These are phyloP conservation scores for Drosophila auraria DNA, from an alignment of 1,140 invertebrate species.

Conservation along the genomic window DNA sequence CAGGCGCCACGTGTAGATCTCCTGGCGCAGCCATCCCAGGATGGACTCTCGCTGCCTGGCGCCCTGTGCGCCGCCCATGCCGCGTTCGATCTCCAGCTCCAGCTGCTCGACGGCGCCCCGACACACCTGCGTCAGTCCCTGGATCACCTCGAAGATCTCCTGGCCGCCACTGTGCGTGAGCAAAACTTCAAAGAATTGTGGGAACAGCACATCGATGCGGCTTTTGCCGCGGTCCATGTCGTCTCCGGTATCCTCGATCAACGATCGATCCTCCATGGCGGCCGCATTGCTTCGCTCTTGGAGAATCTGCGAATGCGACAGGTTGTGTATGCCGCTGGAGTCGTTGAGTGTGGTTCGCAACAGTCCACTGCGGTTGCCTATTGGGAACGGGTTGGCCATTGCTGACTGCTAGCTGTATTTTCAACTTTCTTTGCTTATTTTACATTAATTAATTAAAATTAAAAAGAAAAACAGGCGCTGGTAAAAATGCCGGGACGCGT, in stretches of 20 bases:
- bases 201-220: constrained; percentile 86
- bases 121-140: constrained; percentile 87
- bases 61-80: constrained; percentile 44
- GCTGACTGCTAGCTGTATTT: not conserved
- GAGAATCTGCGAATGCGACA: constrained; percentile 49
- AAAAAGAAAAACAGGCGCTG: constrained; percentile 39
- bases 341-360: constrained; percentile 41
- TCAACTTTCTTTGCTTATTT: not conserved
- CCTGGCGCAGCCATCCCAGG: constrained; percentile 89
- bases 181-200: constrained; percentile 87
- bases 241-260: constrained; percentile 41
- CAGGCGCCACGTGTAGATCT: constrained; percentile 95
- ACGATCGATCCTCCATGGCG: constrained; percentile 23
- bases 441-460: constrained; percentile 9
- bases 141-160: constrained; percentile 87
- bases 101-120: constrained; percentile 85
- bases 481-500: constrained; percentile 63
- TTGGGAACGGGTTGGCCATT: constrained; percentile 41
- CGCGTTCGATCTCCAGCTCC: constrained; percentile 65
- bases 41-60: constrained; percentile 49
- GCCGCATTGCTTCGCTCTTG: constrained; percentile 33
- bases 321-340: constrained; percentile 22
- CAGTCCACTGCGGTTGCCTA: constrained; percentile 31
- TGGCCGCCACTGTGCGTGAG: constrained; percentile 86
- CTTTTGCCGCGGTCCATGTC: constrained; percentile 51